Evolutionary conservation across 2,113 vertebrate species (phyloP).

Genomic region (Aldabrachelys gigantea): DNA sequence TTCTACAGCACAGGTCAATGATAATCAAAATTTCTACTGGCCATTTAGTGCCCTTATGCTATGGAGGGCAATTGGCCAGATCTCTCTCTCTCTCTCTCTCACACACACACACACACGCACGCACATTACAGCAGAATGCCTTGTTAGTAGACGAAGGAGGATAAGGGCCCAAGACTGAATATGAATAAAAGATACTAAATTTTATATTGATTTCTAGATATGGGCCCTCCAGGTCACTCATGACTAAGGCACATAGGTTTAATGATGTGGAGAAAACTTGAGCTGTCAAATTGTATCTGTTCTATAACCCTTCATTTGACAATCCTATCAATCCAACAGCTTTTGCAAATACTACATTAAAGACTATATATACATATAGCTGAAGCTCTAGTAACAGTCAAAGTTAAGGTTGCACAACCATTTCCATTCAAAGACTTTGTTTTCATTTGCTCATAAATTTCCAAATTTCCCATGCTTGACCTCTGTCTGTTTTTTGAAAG

Average conservation of each 20-base stretch:
- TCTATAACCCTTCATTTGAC: not conserved
- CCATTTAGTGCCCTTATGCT: not conserved
- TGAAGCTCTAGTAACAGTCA: not conserved
- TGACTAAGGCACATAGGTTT: not conserved
- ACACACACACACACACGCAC: fast-evolving
- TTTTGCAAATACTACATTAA: not conserved
- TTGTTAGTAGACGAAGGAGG: not conserved
- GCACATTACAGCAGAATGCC: not conserved
- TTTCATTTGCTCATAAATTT: conserved; percentile 32
- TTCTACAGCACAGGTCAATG: not conserved
- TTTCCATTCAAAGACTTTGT: not conserved
- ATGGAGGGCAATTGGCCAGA: not conserved
- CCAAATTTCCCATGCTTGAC: conserved; percentile 10
- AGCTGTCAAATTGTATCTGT: not conserved
- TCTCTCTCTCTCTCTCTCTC: not conserved
- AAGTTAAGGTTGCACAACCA: not conserved
- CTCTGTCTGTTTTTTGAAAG: conserved; percentile 20
- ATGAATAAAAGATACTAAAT: fast-evolving
- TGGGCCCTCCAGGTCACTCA: not conserved
- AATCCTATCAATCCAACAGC: not conserved
- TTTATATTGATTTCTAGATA: not conserved
- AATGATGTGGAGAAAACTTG: not conserved
- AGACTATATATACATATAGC: not conserved
- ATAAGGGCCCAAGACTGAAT: not conserved
- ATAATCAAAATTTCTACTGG: not conserved